Evolutionary conservation across 2,888 invertebrate genomes (phyloP).

Genomic region (Diogma glabrata): DNA sequence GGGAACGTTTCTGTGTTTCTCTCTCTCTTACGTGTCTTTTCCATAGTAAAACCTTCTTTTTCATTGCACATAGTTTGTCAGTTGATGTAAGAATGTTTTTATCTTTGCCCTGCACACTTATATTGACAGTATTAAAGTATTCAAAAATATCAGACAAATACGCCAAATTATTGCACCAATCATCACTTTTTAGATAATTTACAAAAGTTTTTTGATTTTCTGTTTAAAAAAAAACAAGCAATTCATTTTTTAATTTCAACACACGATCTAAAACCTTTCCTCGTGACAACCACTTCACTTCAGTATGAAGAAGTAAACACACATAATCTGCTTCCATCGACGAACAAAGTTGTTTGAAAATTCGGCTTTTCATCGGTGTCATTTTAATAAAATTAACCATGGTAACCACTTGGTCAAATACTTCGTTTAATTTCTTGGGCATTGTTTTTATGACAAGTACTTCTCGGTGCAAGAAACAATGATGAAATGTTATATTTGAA

Average conservation of each 20-base stretch:
- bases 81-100: constrained; percentile 3
- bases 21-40: no score
- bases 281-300: not conserved
- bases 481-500: not conserved
- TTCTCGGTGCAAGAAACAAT: not conserved
- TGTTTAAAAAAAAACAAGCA: not conserved
- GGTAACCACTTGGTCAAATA: not conserved
- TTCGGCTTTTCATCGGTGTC: not conserved
- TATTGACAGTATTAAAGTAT: constrained; percentile 8
- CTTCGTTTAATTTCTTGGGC: not conserved
- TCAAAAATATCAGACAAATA: constrained; percentile 8
- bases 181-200: not conserved
- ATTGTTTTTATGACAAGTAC: not conserved
- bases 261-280: not conserved
- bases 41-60: not conserved
- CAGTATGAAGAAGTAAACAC: no score
- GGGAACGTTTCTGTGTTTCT: no score
- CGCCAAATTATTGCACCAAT: not conserved
- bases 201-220: no score
- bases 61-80: constrained; percentile 2
- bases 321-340: not conserved
- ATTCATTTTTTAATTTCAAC: not conserved
- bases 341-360: not conserved
- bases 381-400: not conserved
- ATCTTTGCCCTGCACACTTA: constrained; percentile 9